Evolutionary conservation across 2,888 invertebrate species (phyloP).

Genomic region (Syrphus vitripennis): DNA sequence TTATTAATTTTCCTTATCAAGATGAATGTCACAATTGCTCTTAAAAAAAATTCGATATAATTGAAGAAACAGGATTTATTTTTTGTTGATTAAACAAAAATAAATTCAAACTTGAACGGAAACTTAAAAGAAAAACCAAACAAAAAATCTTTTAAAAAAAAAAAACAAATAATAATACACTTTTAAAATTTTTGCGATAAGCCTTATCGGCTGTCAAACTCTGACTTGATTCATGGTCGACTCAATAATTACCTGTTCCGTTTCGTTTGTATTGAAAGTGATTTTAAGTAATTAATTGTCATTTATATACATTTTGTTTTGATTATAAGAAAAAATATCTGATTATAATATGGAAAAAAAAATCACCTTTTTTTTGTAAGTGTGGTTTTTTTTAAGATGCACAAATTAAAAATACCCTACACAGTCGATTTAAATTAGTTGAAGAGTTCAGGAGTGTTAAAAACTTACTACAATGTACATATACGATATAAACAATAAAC

Average conservation of each 20-base stretch:
- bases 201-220: constrained; percentile 32
- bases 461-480: neutral
- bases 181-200: constrained; percentile 42
- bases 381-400: neutral
- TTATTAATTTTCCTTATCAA: constrained; percentile 52
- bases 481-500: no score
- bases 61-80: constrained; percentile 56
- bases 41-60: constrained; percentile 52
- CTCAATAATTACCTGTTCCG: constrained; percentile 46
- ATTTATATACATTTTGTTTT: neutral
- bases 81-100: constrained; percentile 25
- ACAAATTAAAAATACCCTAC: neutral
- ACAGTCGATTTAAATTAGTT: neutral
- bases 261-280: constrained; percentile 12
- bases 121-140: constrained; percentile 8
- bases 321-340: neutral
- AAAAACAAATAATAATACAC: constrained; percentile 28
- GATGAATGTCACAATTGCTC: constrained; percentile 64
- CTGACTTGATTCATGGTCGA: constrained; percentile 59
- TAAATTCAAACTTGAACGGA: neutral
- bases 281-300: constrained; percentile 40
- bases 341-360: neutral
- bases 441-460: neutral
- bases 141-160: neutral
- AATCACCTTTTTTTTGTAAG: neutral